These are phyloP conservation scores for Apocrypta bakeri DNA, from an alignment of 1,140 invertebrate species.

Conservation along the genomic window DNA sequence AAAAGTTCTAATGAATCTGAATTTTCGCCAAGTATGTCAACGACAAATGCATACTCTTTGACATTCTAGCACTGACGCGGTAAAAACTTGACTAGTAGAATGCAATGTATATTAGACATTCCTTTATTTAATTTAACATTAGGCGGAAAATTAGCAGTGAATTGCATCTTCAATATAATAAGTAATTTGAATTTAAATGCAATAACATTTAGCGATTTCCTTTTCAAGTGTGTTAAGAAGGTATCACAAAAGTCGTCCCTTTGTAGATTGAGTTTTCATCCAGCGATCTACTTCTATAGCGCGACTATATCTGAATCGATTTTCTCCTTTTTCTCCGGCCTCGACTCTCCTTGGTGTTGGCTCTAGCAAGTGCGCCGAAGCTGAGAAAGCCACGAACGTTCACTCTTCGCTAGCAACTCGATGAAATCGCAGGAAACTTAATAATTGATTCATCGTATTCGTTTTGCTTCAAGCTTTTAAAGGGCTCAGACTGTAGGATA, in stretches of 20 bases:
- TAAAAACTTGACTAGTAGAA: not conserved
- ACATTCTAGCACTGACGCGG: not conserved
- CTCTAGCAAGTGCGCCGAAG: not conserved
- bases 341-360: not conserved
- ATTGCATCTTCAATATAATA: too few species aligned
- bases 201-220: not conserved
- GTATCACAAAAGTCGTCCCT: not conserved
- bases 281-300: not conserved
- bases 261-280: not conserved
- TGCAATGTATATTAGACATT: too few species aligned
- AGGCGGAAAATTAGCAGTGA: too few species aligned
- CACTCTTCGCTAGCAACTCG: not conserved
- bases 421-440: slow-evolving; percentile 1
- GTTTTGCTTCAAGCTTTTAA: not conserved
- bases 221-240: not conserved
- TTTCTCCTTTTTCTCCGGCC: not conserved
- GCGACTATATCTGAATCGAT: not conserved
- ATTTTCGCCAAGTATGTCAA: too few species aligned
- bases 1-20: too few species aligned
- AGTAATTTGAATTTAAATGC: not conserved
- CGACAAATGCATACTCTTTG: not conserved
- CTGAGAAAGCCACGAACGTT: not conserved
- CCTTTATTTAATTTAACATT: too few species aligned
- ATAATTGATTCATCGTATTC: slow-evolving; percentile 9
- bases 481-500: not conserved